Evolutionary conservation across 2,888 invertebrate genomes (phyloP), one percentile per base, ranked within the genome.

Genomic region (Sinhomidia bicolor): DNA sequence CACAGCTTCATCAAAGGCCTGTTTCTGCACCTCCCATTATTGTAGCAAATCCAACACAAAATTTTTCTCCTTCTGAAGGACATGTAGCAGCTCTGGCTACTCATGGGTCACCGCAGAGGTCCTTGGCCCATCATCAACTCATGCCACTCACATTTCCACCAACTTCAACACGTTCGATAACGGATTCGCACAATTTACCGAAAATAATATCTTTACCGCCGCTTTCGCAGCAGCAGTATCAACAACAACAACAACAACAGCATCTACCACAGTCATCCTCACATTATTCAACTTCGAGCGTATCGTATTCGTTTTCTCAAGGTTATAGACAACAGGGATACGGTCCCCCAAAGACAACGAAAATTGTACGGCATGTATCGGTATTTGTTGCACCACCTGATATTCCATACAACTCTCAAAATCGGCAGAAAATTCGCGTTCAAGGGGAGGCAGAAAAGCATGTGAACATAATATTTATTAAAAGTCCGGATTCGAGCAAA

Each of bases 381-480:
- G 88, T 90, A 12, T 90, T 90, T 32, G 85, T 88, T 9, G 90
- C 90, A 4, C 89, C 89, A 26, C 88, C 76, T 0, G 82, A 90
- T 17, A 17, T 23, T 23, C 78, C 83, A 12, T 71, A 79, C 14
- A 44, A 36, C 17, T 68, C 60, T 17, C 80, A 62, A 32, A 79
- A 85, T 44, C 23, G 82, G 9, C 82, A 68, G 17, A 90, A 80
- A 51, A 90, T 90, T 20, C 81, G 82, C 3, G 60, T 90, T 0
- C 65, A 88, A 44, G 90, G 90, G n/a, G 81, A 88, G 2, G 47
- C 76, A 2, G 85, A 90, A 47, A 90, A 90, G 65, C 90, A 90
- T 62, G 88, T 90, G 1, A 90, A 90, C 51, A 79, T 90, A 2
- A 88, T 90, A 26, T 90, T 90, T 47, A 88, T 90, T 7, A 90